Evolutionary conservation across 2,797 vertebrate genomes (phyloP).

Genomic region (Acanthis flammea): DNA sequence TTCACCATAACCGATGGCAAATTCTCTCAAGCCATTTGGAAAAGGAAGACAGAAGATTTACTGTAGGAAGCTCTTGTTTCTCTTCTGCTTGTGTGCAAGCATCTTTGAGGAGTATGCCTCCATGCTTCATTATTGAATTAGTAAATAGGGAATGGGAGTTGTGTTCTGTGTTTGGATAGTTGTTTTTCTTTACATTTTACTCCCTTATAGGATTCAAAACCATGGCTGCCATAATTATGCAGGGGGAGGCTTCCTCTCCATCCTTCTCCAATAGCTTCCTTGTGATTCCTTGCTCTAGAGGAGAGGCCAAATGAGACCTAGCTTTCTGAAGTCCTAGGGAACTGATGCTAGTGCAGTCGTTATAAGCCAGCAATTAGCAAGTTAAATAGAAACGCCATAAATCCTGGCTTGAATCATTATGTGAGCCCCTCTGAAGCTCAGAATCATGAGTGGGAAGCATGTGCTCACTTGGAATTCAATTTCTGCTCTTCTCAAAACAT

Average conservation of each 20-base stretch:
- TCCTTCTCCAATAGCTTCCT: background rate
- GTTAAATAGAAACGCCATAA: background rate
- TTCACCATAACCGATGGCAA: background rate
- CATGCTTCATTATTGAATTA: background rate
- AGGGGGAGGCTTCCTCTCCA: background rate
- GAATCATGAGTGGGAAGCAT: background rate
- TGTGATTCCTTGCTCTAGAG: background rate
- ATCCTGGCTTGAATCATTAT: background rate
- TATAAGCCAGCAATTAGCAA: background rate
- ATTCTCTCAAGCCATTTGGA: background rate
- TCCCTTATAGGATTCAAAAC: background rate
- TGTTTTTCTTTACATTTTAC: background rate
- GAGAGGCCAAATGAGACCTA: background rate
- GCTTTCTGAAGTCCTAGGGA: background rate
- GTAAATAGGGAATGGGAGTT: background rate
- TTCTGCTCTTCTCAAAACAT: constrained; percentile 16
- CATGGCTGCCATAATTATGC: background rate
- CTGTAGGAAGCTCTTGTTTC: background rate
- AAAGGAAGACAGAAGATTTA: background rate
- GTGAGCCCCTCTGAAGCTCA: background rate
- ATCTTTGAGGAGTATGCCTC: background rate
- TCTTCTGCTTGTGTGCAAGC: background rate
- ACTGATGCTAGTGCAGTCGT: background rate
- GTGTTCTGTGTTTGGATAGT: background rate
- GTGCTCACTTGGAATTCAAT: background rate